phyloP scores from a whole-genome alignment of 1,140 invertebrate species.

The Bombus breviceps region DNA sequence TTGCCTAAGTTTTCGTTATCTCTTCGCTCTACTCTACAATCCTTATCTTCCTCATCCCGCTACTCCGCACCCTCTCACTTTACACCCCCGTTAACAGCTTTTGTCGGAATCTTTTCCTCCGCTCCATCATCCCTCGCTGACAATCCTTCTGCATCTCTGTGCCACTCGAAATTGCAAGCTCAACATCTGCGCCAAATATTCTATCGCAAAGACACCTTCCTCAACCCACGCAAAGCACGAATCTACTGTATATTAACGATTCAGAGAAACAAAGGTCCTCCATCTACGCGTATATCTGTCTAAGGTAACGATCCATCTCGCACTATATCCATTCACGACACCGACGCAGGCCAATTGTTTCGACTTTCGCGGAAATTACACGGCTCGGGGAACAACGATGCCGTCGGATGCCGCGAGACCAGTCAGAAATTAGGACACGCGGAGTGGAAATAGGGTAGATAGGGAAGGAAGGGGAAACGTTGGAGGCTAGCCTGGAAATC shows the following conservation, averaged over 20 bases:
- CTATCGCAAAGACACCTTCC: neutral
- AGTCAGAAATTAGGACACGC: conserved; percentile 30
- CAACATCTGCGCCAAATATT: neutral
- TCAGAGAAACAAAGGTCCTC: conserved; percentile 12
- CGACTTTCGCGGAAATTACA: conserved; percentile 61
- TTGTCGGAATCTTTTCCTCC: neutral
- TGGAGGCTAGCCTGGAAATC: conserved; percentile 40
- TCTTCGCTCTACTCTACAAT: no score
- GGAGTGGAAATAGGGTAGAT: neutral
- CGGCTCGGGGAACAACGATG: conserved; percentile 48
- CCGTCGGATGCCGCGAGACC: conserved; percentile 38
- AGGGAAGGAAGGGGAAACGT: neutral
- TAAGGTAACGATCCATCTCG: conserved; percentile 18
- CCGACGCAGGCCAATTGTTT: conserved; percentile 50
- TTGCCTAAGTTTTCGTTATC: no score
- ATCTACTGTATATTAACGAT: conserved; percentile 14
- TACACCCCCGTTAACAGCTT: no score
- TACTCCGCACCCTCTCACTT: no score
- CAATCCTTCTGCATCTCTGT: no score
- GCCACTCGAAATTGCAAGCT: no score
- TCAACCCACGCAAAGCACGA: neutral
- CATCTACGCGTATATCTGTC: neutral
- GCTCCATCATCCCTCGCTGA: no score
- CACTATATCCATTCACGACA: conserved; percentile 10
- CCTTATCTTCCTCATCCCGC: no score